These are phyloP conservation scores for Trissolcus basalis DNA, from an alignment of 1,140 invertebrate species.

Conservation along the genomic window DNA sequence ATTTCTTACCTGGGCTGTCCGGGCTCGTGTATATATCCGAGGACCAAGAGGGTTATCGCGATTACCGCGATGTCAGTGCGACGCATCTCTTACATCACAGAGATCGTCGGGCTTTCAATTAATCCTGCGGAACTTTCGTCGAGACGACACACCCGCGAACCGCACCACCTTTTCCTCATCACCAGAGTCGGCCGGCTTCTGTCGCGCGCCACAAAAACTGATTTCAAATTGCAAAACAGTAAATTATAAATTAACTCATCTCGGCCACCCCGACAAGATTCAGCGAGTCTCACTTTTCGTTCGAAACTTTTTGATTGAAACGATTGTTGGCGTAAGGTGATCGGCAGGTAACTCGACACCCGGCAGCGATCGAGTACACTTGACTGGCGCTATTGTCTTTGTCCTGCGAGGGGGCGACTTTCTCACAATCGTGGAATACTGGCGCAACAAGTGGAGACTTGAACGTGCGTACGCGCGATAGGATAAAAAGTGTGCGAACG, in stretches of 20 bases:
- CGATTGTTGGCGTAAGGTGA: conserved; percentile 9
- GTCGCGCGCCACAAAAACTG: conserved; percentile 8
- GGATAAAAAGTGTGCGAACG: conserved; percentile 67
- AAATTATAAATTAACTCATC: too few relatives aligned
- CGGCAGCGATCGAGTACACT: conserved; percentile 7
- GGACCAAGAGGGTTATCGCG: conserved; percentile 75
- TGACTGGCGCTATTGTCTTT: not conserved
- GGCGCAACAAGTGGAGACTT: conserved; percentile 63
- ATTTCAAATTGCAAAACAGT: too few relatives aligned
- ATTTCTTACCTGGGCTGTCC: conserved; percentile 70
- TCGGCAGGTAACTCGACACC: too few relatives aligned
- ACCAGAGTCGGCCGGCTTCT: conserved; percentile 31
- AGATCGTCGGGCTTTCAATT: conserved; percentile 65
- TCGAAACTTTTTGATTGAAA: too few relatives aligned
- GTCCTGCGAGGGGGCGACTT: not conserved
- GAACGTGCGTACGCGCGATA: conserved; percentile 69
- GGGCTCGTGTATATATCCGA: conserved; percentile 72
- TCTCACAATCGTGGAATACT: not conserved
- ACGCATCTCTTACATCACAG: conserved; percentile 77
- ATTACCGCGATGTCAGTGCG: conserved; percentile 74
- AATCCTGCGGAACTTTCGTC: conserved; percentile 66
- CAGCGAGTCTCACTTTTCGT: too few relatives aligned
- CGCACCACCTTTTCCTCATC: conserved; percentile 51
- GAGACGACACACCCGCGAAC: conserved; percentile 43
- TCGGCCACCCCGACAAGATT: too few relatives aligned